phyloP scores from a whole-genome alignment of 2,113 vertebrate species.

The Semnornis frantzii region DNA sequence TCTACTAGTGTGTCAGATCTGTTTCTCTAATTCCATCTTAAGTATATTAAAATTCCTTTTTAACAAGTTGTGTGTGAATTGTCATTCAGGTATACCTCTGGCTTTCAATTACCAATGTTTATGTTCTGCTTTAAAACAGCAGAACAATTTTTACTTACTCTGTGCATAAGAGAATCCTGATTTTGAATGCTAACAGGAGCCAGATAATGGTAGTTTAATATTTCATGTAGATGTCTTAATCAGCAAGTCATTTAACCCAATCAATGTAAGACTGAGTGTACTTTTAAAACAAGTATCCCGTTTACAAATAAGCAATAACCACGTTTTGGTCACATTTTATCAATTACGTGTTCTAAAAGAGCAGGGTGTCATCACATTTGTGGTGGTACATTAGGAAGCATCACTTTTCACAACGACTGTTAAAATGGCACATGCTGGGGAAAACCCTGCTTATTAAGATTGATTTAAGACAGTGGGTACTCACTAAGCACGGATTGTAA shows the following conservation, averaged over 20 bases:
- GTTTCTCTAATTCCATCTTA: neutral
- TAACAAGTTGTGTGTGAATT: neutral
- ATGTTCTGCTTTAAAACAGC: neutral
- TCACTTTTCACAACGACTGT: neutral
- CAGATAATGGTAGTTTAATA: slow-evolving; percentile 7
- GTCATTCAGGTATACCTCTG: neutral
- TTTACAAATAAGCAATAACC: neutral
- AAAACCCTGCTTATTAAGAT: slow-evolving; percentile 21
- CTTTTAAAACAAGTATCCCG: neutral
- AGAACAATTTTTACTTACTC: neutral
- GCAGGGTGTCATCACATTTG: neutral
- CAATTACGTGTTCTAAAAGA: slow-evolving; percentile 18
- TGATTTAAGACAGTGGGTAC: slow-evolving; percentile 23
- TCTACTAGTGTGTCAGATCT: neutral
- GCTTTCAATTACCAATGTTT: neutral
- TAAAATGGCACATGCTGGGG: neutral
- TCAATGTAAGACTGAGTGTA: neutral
- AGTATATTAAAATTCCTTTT: neutral
- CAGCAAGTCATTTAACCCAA: slow-evolving; percentile 19
- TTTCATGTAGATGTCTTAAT: slow-evolving; percentile 5
- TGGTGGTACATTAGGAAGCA: neutral
- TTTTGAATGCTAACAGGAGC: slow-evolving; percentile 1
- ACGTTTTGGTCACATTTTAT: slow-evolving; percentile 11
- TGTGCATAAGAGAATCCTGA: neutral
- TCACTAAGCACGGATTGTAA: neutral